Base-by-base conservation (phyloP, 2,797 vertebrate species). In the Trachurus trachurus region DNA sequence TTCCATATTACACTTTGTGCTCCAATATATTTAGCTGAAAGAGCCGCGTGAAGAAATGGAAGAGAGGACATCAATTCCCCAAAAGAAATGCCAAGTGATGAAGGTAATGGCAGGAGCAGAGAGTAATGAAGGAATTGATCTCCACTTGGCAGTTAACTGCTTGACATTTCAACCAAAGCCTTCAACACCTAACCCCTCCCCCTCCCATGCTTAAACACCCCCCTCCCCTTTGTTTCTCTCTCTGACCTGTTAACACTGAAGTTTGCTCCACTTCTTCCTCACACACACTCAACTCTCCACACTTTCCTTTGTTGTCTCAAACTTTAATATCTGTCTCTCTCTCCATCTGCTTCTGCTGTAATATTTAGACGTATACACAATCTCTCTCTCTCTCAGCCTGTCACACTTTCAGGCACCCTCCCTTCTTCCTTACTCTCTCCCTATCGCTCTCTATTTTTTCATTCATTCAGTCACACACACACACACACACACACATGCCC, bases 61-160 rank as follows among this genome's bases (percentile, higher is more conserved):
- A 95, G 93, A 90, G 94, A 89, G 93, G 37, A 19, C 67, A 67
- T 81, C 80, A 79, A 29, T 85, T 91, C 81, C 74, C 75, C 71
- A 68, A 71, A 61, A 86, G 88, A 91, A 88, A 90, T 83, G 86
- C 94, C 95, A 95, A 93, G 93, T 93, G 95, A 94, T 96, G 96
- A 97, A 96, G 94, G 95, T 96, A 97, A 97, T 96, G 96, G 96
- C 94, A 93, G 90, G 94, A 96, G 94, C 80, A 82, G 94, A 95
- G 96, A 96, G 96, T 97, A 97, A 98, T 98, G 97, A 97, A 97
- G 96, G 95, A 95, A 98, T 98, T 98, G 98, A 98, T 98, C 97
- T 96, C 94, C 94, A 96, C 95, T 97, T 95, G 92, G 93, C 96
- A 96, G 96, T 96, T 96, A 76, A 88, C 83, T 59, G 60, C 80